Evolutionary conservation across 2,113 vertebrate genomes (phyloP).

Genomic region (Antechinus flavipes): DNA sequence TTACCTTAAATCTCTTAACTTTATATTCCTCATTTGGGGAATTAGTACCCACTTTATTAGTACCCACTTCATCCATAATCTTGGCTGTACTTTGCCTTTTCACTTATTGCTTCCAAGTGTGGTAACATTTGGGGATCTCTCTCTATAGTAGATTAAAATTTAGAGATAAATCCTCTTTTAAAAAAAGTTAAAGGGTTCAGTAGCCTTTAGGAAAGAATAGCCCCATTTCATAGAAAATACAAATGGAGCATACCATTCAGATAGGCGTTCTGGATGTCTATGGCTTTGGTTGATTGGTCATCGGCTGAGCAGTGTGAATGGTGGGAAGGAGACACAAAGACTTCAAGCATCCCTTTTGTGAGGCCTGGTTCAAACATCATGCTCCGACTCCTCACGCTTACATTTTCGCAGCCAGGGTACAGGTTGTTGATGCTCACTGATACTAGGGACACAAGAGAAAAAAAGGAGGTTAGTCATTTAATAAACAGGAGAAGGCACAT

Average conservation of each 20-base stretch:
- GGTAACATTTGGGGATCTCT: not conserved
- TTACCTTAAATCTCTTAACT: not conserved
- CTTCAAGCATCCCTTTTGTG: conserved; percentile 96
- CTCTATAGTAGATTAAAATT: not conserved
- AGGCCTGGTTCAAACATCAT: conserved; percentile 99
- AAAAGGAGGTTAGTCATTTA: not conserved
- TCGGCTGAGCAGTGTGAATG: conserved; percentile 54
- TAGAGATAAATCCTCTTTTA: not conserved
- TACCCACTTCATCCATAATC: not conserved
- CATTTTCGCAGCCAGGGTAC: conserved; percentile 98
- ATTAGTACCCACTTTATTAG: no score
- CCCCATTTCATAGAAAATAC: not conserved
- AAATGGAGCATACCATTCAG: conserved; percentile 68
- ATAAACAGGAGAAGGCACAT: fast-evolving
- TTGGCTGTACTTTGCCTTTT: not conserved
- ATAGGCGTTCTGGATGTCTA: conserved; percentile 79
- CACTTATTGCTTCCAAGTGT: not conserved
- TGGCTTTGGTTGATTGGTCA: conserved; percentile 78
- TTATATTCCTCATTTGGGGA: not conserved
- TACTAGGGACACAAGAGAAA: conserved; percentile 83
- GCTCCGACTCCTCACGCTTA: conserved; percentile 96
- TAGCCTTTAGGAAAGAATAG: not conserved
- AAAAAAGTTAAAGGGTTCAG: not conserved
- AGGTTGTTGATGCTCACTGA: conserved; percentile 97
- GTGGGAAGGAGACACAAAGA: conserved; percentile 84